phyloP scores from a whole-genome alignment of 2,797 vertebrate species.

The Kryptolebias ocellatus region DNA sequence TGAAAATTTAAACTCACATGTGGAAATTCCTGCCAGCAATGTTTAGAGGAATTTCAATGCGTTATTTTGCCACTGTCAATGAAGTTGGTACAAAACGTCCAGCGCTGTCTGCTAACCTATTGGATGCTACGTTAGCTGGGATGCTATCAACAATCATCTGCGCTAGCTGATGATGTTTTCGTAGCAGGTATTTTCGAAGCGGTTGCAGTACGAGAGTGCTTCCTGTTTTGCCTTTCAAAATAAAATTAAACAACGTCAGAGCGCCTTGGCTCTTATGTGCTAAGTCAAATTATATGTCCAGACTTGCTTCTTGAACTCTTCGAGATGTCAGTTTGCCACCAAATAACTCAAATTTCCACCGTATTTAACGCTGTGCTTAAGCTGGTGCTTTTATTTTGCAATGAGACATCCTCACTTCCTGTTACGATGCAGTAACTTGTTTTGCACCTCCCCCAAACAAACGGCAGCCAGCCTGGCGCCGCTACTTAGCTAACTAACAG shows the following conservation, averaged over 20 bases:
- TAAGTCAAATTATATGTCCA: too few species aligned
- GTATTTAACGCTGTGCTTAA: too few species aligned
- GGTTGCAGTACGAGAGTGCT: accelerated
- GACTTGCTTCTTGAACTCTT: too few species aligned
- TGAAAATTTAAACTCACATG: background rate
- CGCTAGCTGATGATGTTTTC: conserved; percentile 49
- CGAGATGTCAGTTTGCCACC: too few species aligned
- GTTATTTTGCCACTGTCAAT: background rate
- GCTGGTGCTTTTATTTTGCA: conserved; percentile 28
- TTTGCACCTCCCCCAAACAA: conserved; percentile 3
- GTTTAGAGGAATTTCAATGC: accelerated
- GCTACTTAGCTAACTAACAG: conserved; percentile 32
- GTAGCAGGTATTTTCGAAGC: conserved; percentile 10
- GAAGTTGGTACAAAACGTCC: background rate
- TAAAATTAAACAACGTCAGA: conserved; percentile 12
- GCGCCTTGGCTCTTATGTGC: background rate
- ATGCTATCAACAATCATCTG: conserved; percentile 31
- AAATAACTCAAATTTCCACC: too few species aligned
- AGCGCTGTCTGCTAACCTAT: conserved; percentile 16
- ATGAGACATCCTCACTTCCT: background rate
- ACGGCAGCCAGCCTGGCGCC: conserved; percentile 67
- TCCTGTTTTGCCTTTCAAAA: conserved; percentile 30
- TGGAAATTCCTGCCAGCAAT: background rate
- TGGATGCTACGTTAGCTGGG: conserved; percentile 43
- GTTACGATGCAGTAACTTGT: conserved; percentile 5